Percentiles rank a stretch among this genome's conserved stretches.
phyloP scores from a whole-genome alignment of 2,113 vertebrate species.

The Carassius gibelio region DNA sequence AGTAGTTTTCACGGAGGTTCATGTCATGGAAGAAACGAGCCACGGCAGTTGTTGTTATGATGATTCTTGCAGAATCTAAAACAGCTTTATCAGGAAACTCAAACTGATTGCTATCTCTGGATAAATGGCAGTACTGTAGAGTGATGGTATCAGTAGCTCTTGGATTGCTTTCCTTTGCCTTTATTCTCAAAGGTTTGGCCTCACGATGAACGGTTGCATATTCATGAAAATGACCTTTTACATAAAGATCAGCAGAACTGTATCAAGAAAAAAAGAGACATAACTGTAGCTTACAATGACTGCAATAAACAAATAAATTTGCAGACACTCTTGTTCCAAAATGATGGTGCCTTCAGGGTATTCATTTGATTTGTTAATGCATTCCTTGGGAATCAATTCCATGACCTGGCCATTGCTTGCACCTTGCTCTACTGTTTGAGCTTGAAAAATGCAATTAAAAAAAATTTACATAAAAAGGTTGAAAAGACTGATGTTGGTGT shows the following conservation, averaged over 20 bases:
- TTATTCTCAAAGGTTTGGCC: constrained; percentile 80
- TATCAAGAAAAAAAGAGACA: constrained; percentile 37
- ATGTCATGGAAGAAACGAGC: constrained; percentile 74
- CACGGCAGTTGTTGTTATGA: constrained; percentile 82
- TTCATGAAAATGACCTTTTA: constrained; percentile 82
- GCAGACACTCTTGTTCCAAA: neutral
- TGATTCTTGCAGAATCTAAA: constrained; percentile 72
- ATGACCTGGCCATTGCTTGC: neutral
- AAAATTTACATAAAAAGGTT: too few species aligned
- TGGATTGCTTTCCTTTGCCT: constrained; percentile 63
- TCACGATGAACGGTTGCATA: constrained; percentile 48
- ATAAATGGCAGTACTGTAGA: constrained; percentile 80
- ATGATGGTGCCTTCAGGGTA: neutral
- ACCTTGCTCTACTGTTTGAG: neutral
- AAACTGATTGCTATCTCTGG: constrained; percentile 68
- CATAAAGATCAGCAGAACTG: constrained; percentile 90
- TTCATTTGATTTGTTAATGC: neutral
- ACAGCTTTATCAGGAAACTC: constrained; percentile 63
- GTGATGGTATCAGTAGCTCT: constrained; percentile 73
- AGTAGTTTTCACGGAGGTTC: constrained; percentile 76
- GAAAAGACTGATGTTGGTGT: too few species aligned
- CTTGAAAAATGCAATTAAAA: neutral
- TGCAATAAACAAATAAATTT: neutral
- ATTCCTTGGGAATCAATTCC: neutral
- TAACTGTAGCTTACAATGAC: neutral